phyloP scores from a whole-genome alignment of 2,888 invertebrate genomes.

The Chesias legatella region DNA sequence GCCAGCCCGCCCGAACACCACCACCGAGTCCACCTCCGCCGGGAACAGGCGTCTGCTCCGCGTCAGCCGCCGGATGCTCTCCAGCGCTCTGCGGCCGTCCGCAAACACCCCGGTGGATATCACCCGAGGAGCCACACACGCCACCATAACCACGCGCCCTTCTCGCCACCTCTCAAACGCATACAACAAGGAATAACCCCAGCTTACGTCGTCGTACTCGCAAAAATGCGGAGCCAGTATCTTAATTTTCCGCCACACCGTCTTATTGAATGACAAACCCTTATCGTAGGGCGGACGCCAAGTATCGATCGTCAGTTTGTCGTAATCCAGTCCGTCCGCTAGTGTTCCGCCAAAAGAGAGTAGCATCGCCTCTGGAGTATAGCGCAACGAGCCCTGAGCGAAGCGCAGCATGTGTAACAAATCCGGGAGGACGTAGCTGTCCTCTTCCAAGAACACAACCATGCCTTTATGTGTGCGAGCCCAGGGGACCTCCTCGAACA shows the following conservation, averaged over 20 bases:
- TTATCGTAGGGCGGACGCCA: slow-evolving; percentile 46
- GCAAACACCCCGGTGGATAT: slow-evolving; percentile 29
- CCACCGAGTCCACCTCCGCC: slow-evolving; percentile 31
- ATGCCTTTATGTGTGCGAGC: slow-evolving; percentile 28
- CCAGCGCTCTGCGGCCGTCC: slow-evolving; percentile 23
- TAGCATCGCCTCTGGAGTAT: slow-evolving; percentile 35
- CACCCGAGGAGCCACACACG: slow-evolving; percentile 40
- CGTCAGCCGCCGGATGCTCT: slow-evolving; percentile 11
- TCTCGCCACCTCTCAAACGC: slow-evolving; percentile 30
- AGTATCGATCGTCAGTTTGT: slow-evolving; percentile 37
- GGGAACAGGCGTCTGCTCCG: slow-evolving; percentile 33
- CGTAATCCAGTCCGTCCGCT: slow-evolving; percentile 28
- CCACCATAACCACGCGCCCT: slow-evolving; percentile 37
- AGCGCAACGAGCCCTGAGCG: slow-evolving; percentile 27
- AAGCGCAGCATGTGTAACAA: slow-evolving; percentile 41
- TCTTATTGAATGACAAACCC: slow-evolving; percentile 48
- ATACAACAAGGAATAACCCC: slow-evolving; percentile 49
- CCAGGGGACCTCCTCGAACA: slow-evolving; percentile 39
- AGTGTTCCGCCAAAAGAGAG: slow-evolving; percentile 42
- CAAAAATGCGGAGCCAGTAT: slow-evolving; percentile 36
- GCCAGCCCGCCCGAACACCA: slow-evolving; percentile 33
- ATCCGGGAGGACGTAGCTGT: slow-evolving; percentile 47
- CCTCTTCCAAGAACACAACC: slow-evolving; percentile 47
- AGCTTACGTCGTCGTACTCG: slow-evolving; percentile 45
- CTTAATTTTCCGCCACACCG: slow-evolving; percentile 40